Evolutionary conservation across 2,888 invertebrate genomes (phyloP).

Genomic region (Mechanitis mazaeus): DNA sequence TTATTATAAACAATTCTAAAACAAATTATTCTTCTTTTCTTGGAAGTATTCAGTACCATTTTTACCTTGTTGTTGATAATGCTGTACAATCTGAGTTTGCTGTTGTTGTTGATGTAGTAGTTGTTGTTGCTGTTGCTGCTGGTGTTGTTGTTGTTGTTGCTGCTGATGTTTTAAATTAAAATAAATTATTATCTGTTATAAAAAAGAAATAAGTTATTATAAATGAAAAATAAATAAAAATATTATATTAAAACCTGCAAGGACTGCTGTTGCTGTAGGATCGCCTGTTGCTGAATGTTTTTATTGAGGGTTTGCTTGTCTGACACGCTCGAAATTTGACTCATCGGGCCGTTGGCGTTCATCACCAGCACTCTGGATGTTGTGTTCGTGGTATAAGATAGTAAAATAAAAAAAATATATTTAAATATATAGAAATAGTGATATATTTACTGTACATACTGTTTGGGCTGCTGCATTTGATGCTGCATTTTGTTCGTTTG

Average conservation of each 20-base stretch:
- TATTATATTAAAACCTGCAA: constrained; percentile 42
- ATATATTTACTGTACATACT: constrained; percentile 44
- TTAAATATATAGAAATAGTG: constrained; percentile 8
- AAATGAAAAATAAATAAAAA: too few species aligned
- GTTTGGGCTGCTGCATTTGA: constrained; percentile 61
- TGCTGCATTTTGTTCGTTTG: constrained; percentile 80
- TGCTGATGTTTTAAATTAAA: constrained; percentile 48
- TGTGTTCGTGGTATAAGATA: background rate
- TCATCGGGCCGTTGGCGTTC: constrained; percentile 76
- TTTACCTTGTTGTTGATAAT: constrained; percentile 62
- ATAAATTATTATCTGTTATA: constrained; percentile 43
- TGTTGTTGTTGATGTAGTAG: constrained; percentile 55
- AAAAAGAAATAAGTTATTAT: constrained; percentile 5
- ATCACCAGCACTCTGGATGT: constrained; percentile 72
- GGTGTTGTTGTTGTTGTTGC: constrained; percentile 59
- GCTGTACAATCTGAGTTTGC: constrained; percentile 64
- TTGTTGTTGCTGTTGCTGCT: constrained; percentile 49
- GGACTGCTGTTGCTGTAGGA: constrained; percentile 57
- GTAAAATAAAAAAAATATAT: constrained; percentile 3
- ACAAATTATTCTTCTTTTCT: background rate
- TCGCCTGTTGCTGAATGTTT: constrained; percentile 63
- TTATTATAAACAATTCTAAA: background rate
- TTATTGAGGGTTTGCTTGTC: constrained; percentile 75
- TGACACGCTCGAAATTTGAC: constrained; percentile 66
- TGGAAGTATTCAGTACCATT: background rate